phyloP scores from a whole-genome alignment of 2,113 vertebrate genomes.

The Halichoerus grypus region DNA sequence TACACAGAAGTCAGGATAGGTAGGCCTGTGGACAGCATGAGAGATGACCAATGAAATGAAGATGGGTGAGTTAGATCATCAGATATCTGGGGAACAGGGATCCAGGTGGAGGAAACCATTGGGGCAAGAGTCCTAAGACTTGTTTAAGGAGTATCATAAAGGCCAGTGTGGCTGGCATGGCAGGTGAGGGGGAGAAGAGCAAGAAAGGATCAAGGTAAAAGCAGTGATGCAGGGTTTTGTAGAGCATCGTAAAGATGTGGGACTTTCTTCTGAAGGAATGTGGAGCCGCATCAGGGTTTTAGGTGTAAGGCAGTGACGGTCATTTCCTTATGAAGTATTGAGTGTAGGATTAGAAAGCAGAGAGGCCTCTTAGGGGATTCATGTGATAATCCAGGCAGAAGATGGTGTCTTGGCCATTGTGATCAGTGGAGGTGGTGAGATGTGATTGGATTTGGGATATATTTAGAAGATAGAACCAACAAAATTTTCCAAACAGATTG shows the following conservation, averaged over 20 bases:
- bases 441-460: background rate
- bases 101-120: background rate
- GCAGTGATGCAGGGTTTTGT: background rate
- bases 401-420: background rate
- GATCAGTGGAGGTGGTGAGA: background rate
- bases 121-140: background rate
- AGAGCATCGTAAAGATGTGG: background rate
- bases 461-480: background rate
- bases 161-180: background rate
- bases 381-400: background rate
- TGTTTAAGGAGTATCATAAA: background rate
- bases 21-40: background rate
- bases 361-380: background rate
- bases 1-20: background rate
- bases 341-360: background rate
- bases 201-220: no score
- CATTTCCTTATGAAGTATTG: background rate
- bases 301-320: background rate
- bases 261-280: background rate
- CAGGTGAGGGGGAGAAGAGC: background rate
- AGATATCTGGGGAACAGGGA: background rate
- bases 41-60: background rate
- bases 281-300: background rate
- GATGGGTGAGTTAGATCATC: background rate
- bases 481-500: background rate